Conservation (phyloP, 2,797 vertebrate genomes). For the Clarias fuscus region DNA sequence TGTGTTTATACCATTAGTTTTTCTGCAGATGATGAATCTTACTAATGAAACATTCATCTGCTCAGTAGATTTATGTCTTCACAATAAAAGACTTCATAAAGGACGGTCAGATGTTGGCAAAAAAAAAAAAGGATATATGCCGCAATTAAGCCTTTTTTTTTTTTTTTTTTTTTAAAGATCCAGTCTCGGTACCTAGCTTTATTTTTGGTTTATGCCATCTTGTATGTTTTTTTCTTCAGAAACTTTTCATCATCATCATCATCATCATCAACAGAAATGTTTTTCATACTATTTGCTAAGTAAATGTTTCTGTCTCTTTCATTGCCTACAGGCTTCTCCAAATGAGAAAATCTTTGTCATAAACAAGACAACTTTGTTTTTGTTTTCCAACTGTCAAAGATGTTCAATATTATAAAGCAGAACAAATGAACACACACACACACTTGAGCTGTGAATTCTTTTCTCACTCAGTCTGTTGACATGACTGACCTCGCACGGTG, state of each 20-base stretch:
- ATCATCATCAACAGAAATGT: background rate
- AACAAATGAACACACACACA: background rate
- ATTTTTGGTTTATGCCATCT: background rate
- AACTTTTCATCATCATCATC: background rate
- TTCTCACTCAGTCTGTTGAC: slow-evolving; percentile 2
- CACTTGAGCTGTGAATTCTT: background rate
- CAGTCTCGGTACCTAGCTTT: background rate
- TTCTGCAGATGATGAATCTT: background rate
- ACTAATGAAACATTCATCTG: slow-evolving; percentile 29
- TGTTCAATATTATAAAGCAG: background rate
- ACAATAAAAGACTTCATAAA: background rate
- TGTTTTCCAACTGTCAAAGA: background rate
- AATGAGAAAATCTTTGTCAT: background rate
- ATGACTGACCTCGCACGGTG: background rate
- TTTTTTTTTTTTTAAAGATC: background rate
- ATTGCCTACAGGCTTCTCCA: background rate
- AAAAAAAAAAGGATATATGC: background rate
- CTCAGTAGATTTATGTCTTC: background rate
- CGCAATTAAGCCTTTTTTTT: background rate
- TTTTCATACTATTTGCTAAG: background rate
- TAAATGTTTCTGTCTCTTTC: background rate
- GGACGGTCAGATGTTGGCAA: background rate
- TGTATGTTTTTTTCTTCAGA: background rate
- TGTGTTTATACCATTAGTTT: background rate
- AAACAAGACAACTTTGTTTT: background rate